Conservation (phyloP, 2,113 vertebrate species). For the Oryzias melastigma region DNA sequence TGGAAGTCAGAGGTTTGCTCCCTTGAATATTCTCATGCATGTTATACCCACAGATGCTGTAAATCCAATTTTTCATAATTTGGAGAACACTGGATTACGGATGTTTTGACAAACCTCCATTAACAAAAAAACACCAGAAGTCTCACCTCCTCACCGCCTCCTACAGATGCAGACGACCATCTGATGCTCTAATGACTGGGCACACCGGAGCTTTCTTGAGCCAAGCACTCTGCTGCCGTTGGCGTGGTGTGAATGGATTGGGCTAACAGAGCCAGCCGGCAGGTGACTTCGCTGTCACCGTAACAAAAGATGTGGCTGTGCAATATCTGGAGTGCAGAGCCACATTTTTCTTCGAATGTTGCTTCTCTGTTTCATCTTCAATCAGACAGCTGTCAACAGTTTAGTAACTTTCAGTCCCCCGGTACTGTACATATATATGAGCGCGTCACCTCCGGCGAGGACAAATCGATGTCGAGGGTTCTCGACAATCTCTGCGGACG, state of each 20-base stretch:
- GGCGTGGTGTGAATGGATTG: constrained; percentile 4
- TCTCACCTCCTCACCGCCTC: not conserved
- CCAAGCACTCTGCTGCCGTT: not conserved
- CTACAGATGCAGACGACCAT: not conserved
- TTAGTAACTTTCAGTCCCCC: too few species aligned
- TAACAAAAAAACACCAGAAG: not conserved
- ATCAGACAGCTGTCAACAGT: too few species aligned
- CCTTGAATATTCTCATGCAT: not conserved
- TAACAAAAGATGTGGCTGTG: constrained; percentile 17
- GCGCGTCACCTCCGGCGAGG: too few species aligned
- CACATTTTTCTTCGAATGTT: constrained; percentile 1
- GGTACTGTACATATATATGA: too few species aligned
- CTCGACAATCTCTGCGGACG: too few species aligned
- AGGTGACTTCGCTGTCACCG: constrained; percentile 7
- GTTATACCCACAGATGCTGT: not conserved
- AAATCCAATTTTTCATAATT: not conserved
- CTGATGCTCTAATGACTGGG: not conserved
- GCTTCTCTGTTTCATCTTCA: not conserved
- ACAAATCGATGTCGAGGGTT: too few species aligned
- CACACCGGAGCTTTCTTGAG: constrained; percentile 6
- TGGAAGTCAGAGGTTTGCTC: too few species aligned
- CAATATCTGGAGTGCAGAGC: not conserved
- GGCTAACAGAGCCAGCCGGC: constrained; percentile 1
- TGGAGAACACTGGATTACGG: not conserved
- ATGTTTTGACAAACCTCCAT: not conserved